These are phyloP conservation scores for Intellagama lesueurii DNA, from an alignment of 2,797 vertebrate species.

Conservation along the genomic window DNA sequence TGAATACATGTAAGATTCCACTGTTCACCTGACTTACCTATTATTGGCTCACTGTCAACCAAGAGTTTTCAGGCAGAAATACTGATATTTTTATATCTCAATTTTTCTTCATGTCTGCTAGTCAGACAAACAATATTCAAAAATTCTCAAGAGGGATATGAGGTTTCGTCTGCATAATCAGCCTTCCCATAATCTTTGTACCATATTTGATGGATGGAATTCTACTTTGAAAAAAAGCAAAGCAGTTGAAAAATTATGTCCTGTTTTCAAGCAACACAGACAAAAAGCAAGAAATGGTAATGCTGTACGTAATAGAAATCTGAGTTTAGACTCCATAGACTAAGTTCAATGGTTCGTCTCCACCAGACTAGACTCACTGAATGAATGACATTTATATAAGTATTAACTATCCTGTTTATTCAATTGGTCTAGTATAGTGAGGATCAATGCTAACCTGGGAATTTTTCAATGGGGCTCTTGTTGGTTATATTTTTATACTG, in stretches of 20 bases:
- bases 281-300: neutral
- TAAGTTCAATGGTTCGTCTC: no score
- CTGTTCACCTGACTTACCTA: neutral
- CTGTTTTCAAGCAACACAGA: neutral
- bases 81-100: neutral
- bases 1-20: neutral
- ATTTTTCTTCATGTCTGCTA: neutral
- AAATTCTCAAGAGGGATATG: neutral
- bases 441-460: no score
- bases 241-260: neutral
- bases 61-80: neutral
- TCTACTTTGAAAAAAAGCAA: neutral
- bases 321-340: no score
- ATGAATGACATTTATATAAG: no score
- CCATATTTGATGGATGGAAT: conserved; percentile 6
- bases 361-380: no score
- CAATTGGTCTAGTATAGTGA: no score
- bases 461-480: no score
- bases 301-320: no score
- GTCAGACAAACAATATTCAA: neutral
- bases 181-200: neutral
- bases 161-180: neutral
- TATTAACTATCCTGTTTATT: no score
- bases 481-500: neutral
- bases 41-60: neutral